These are phyloP conservation scores for Drosophila leonis DNA, from an alignment of 2,888 invertebrate species.

Conservation along the genomic window DNA sequence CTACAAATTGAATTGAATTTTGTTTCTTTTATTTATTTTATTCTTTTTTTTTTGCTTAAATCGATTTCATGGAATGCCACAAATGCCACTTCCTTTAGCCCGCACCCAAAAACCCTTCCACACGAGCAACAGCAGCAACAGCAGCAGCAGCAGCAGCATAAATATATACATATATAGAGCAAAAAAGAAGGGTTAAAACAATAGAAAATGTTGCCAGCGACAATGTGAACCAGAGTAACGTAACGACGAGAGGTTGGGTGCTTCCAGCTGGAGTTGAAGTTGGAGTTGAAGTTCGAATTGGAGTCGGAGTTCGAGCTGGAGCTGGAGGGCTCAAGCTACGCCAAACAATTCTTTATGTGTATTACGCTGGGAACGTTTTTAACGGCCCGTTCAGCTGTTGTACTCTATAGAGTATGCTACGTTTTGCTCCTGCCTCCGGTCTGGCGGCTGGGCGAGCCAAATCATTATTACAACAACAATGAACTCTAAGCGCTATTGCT, in stretches of 20 bases:
- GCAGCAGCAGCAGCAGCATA: conserved; percentile 22
- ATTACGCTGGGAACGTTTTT: conserved; percentile 66
- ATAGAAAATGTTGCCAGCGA: conserved; percentile 67
- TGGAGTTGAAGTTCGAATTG: neutral
- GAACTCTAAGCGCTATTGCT: conserved; percentile 40
- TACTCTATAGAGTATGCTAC: conserved; percentile 16
- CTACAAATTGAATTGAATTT: conserved; percentile 45
- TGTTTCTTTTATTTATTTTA: neutral
- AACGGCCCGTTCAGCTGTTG: conserved; percentile 75
- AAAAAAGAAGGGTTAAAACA: conserved; percentile 75
- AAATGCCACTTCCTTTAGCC: conserved; percentile 45
- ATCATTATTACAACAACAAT: conserved; percentile 72
- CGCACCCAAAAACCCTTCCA: conserved; percentile 10
- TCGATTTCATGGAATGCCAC: conserved; percentile 63
- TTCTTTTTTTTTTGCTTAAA: conserved; percentile 37
- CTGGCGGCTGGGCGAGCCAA: conserved; percentile 52
- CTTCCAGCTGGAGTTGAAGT: neutral
- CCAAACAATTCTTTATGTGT: conserved; percentile 74
- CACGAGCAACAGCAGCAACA: conserved; percentile 38
- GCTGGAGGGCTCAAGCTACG: conserved; percentile 17
- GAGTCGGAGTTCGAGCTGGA: neutral
- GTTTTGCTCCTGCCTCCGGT: neutral
- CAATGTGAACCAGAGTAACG: conserved; percentile 26
- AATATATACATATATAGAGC: conserved; percentile 26
- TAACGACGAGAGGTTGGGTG: conserved; percentile 7